A percentile compares a stretch with the other conserved stretches of the same genome.
Conservation (phyloP, 2,797 vertebrate genomes). For the Meda fulgida region DNA sequence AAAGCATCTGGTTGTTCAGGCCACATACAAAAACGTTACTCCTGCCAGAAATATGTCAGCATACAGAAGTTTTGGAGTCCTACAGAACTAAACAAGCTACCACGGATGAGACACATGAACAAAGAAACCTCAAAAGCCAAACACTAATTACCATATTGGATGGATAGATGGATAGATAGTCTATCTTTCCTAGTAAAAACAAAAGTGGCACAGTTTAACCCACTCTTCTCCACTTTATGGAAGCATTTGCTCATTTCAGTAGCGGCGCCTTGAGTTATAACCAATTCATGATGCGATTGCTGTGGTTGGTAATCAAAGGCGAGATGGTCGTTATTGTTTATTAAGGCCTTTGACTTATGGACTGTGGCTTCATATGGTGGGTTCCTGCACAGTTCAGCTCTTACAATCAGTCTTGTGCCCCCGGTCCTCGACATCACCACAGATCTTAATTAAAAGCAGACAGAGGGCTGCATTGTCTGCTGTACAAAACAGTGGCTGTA, state of each 20-base stretch:
- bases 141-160: background rate
- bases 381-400: slow-evolving; percentile 39
- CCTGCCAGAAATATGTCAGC: background rate
- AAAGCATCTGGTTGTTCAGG: background rate
- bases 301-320: slow-evolving; percentile 33
- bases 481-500: slow-evolving; percentile 30
- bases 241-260: slow-evolving; percentile 25
- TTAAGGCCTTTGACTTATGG: slow-evolving; percentile 18
- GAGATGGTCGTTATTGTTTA: slow-evolving; percentile 33
- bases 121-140: background rate
- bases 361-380: slow-evolving; percentile 14
- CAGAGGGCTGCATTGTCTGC: slow-evolving; percentile 37
- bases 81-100: background rate
- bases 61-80: background rate
- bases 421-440: slow-evolving; percentile 27
- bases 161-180: background rate
- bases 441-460: slow-evolving; percentile 46
- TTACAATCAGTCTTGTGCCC: slow-evolving; percentile 32
- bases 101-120: background rate
- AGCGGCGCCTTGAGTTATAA: slow-evolving; percentile 7
- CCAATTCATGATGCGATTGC: slow-evolving; percentile 24
- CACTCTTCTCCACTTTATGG: background rate
- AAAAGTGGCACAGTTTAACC: background rate
- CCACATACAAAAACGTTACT: background rate
- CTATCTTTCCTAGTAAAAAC: background rate